Evolutionary conservation across 2,797 vertebrate genomes (phyloP), one percentile per base, ranked within the genome.

Genomic region (Aplochiton taeniatus): DNA sequence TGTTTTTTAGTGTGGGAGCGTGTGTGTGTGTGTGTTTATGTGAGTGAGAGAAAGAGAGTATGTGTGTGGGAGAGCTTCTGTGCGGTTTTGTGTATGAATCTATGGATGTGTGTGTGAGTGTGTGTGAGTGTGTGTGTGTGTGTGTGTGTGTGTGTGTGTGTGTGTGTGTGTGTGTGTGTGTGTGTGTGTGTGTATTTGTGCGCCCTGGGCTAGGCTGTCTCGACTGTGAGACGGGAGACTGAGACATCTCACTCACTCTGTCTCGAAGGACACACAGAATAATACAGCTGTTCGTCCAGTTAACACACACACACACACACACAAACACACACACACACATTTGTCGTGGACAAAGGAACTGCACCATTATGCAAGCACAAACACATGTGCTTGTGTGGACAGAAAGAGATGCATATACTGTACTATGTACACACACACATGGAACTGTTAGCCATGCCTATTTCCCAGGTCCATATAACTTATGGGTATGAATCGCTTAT

Each of bases 181-280:
- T 59, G 61, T 66, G 10, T 49, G 47, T 19, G 43, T 20, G 65
- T 60, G 10, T 41, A 20, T 44, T 43, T 43, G 13, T 17, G n/a
- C n/a, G 60, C 71, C 57, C 64, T 65, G 44, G 74, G 75, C 64
- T 84, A 84, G 78, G 52, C 59, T 68, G 83, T 75, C 82, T 75
- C 58, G 74, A 82, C 76, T 82, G 79, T 83, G 74, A 80, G 74
- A 79, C 65, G n/a, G 69, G 41, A 47, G 52, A 83, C 66, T 81
- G 76, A 83, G 43, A 18, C 74, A 79, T 73, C 74, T 85, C 82
- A n/a, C n/a, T 79, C 66, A 70, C 72, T 74, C 62, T 73, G 19
- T 58, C 11, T 63, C 12, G 59, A 74, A 65, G 62, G 68, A 64
- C 70, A 66, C 74, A 73, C 68, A 68, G 65, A 72, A 61, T 75